Base-by-base conservation (phyloP, 2,113 vertebrate genomes). In the Leptocoma aspasia region DNA sequence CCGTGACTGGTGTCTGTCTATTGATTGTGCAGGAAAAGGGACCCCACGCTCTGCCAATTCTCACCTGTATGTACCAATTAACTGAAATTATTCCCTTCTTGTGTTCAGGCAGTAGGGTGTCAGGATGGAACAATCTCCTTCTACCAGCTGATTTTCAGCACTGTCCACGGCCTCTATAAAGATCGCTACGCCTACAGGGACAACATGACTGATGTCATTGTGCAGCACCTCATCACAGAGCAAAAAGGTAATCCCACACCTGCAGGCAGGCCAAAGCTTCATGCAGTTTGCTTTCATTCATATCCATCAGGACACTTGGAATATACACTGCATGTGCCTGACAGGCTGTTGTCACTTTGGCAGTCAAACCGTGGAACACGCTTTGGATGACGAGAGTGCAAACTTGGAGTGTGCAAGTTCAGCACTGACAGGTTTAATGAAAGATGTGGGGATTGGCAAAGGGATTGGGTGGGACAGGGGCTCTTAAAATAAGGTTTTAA, bases 201-300 rank as follows among this genome's bases (percentile, higher is more conserved):
- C 96, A 99, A 95, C 97, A 99, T 99, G 99, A 99, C 99, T 0
- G 99, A 99, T 20, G 99, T 99, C 42, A 99, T 99, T 31, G 99
- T 99, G 37, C 99, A 99, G 72, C 99, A 99, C 78, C 98, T 99
- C 93, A 99, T 99, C 98, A 99, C 99, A 0, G 99, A 99, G 35
- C 98, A 99, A 53, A 99, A 99, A 98, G 99, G 98, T 99, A 73
- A 86, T 28, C 35, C 49, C 66, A 54, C 35, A 19, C 57, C 33
- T 61, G 18, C 19, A 27, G 10, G 50, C 35, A 80, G 31, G 28
- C 69, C 83, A 54, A 15, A 35, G 56, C 44, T 45, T 86, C 22
- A 0, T 24, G 52, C 15, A 5, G 22, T 53, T 37, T 47, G 39
- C 21, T 41, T 39, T 42, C 28, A 21, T 56, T 33, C 27, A 41